These are phyloP conservation scores for Aspidiotus rigidus DNA, from an alignment of 2,888 invertebrate species.

Conservation along the genomic window DNA sequence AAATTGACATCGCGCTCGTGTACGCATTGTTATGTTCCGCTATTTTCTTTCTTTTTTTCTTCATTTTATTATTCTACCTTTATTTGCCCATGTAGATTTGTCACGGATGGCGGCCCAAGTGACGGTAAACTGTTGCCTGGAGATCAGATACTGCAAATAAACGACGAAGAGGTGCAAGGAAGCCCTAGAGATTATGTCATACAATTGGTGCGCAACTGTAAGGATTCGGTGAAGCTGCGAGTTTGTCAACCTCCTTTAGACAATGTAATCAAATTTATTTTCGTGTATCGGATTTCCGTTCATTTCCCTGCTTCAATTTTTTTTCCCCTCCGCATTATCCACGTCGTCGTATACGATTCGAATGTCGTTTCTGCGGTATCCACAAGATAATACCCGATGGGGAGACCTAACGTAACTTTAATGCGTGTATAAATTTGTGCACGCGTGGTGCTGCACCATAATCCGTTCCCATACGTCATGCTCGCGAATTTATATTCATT, in stretches of 20 bases:
- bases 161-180: constrained; percentile 78
- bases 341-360: background rate
- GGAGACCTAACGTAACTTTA: background rate
- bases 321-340: background rate
- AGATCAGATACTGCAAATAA: constrained; percentile 81
- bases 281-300: background rate
- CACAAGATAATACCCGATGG: background rate
- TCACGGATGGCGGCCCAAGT: constrained; percentile 83
- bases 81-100: constrained; percentile 48
- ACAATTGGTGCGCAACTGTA: constrained; percentile 72
- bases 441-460: too few species aligned
- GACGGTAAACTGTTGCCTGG: constrained; percentile 81
- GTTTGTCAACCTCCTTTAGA: constrained; percentile 75
- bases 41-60: background rate
- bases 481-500: too few species aligned
- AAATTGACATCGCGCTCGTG: background rate
- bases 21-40: background rate
- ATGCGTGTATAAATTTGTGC: too few species aligned
- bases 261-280: constrained; percentile 46
- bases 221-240: constrained; percentile 61
- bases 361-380: background rate
- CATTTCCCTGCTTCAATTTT: background rate
- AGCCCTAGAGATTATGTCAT: constrained; percentile 84
- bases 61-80: background rate
- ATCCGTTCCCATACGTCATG: too few species aligned